These are phyloP conservation scores for Drosophila punjabiensis DNA, from an alignment of 1,140 invertebrate species.

Conservation along the genomic window DNA sequence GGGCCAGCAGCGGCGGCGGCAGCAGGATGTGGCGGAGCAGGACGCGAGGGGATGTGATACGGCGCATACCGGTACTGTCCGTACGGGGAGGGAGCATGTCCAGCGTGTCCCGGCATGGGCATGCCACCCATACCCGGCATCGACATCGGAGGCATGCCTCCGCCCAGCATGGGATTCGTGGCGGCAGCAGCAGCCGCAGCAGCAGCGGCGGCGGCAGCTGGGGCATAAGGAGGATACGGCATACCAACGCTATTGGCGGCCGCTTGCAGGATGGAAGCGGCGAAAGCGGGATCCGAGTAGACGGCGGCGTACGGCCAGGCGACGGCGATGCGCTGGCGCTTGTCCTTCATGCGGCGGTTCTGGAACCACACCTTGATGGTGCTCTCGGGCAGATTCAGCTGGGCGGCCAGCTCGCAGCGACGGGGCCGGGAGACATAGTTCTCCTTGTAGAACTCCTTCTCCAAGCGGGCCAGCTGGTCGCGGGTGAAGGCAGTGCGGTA, in stretches of 20 bases:
- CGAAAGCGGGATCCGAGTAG: constrained; percentile 96
- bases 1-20: constrained; percentile 44
- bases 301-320: constrained; percentile 97
- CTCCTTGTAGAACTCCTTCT: constrained; percentile 98
- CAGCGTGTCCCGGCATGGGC: constrained; percentile 28
- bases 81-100: constrained; percentile 77
- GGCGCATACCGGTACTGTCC: constrained; percentile 85
- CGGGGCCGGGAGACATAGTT: constrained; percentile 98
- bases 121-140: constrained; percentile 72
- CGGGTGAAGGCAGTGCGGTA: constrained; percentile 99
- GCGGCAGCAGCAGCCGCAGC: constrained; percentile 46
- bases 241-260: constrained; percentile 90
- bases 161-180: constrained; percentile 85
- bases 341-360: constrained; percentile 99
- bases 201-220: constrained; percentile 53
- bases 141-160: constrained; percentile 85
- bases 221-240: constrained; percentile 87
- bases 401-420: constrained; percentile 97
- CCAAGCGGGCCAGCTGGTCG: constrained; percentile 96
- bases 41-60: constrained; percentile 84
- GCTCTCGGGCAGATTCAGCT: constrained; percentile 97
- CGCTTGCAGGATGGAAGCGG: constrained; percentile 95
- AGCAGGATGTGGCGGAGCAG: constrained; percentile 64
- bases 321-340: constrained; percentile 96
- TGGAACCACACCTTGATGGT: constrained; percentile 99